phyloP scores from a whole-genome alignment of 2,113 vertebrate genomes.

The Lagenorhynchus albirostris region DNA sequence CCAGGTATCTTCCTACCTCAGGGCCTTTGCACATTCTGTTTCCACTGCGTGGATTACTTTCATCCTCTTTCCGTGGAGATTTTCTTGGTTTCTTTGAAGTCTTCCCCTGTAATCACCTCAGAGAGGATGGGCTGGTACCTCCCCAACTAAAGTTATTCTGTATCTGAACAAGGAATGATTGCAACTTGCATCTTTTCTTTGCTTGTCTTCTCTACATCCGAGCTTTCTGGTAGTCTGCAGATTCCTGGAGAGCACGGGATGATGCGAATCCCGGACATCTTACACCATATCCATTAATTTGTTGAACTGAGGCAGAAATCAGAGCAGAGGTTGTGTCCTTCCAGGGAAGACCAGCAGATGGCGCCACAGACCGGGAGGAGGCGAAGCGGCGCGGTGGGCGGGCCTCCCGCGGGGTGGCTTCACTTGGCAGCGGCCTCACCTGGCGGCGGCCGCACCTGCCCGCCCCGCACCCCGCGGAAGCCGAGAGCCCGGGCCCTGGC shows the following conservation, averaged over 20 bases:
- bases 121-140: not conserved
- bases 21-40: too few species aligned
- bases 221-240: not conserved
- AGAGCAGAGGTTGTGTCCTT: rapidly evolving
- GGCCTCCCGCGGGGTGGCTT: not conserved
- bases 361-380: slow-evolving; percentile 74
- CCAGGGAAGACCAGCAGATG: slow-evolving; percentile 70
- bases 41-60: not conserved
- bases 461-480: not conserved
- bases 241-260: not conserved
- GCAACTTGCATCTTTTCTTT: not conserved
- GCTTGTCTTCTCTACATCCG: not conserved
- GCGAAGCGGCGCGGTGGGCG: rapidly evolving
- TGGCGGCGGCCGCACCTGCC: not conserved
- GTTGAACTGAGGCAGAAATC: rapidly evolving
- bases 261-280: not conserved
- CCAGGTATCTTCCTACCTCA: not conserved
- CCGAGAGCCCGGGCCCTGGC: not conserved
- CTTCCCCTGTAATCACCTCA: not conserved
- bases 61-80: too few species aligned
- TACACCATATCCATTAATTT: rapidly evolving
- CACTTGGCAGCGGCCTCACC: not conserved
- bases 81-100: not conserved
- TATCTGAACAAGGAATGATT: not conserved
- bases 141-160: not conserved